Conservation (phyloP, 2,888 invertebrate genomes). For the Masnerella sp. region DNA sequence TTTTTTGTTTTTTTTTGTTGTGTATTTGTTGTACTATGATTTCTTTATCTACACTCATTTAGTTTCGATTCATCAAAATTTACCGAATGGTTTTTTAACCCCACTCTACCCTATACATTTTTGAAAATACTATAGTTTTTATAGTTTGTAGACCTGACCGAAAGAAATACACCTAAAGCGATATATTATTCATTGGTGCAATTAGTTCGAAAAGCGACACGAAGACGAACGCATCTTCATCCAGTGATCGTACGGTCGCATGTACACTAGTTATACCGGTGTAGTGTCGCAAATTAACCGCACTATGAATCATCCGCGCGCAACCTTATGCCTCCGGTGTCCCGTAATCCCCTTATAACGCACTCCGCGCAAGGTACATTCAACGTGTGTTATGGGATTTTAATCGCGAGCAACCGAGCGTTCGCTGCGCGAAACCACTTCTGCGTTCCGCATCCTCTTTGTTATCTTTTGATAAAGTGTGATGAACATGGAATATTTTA, state of each 20-base stretch:
- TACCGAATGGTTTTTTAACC: too few relatives aligned
- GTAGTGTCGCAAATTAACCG: conserved; percentile 61
- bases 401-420: conserved; percentile 63
- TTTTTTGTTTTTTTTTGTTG: too few relatives aligned
- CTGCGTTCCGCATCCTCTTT: conserved; percentile 25
- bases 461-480: conserved; percentile 26
- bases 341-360: conserved; percentile 60
- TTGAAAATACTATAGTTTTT: too few relatives aligned
- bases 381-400: conserved; percentile 66
- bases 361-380: conserved; percentile 56
- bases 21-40: too few relatives aligned
- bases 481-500: conserved; percentile 5
- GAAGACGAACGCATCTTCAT: conserved; percentile 59
- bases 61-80: too few relatives aligned
- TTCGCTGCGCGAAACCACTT: conserved; percentile 47
- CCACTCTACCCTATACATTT: too few relatives aligned
- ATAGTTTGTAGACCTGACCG: too few relatives aligned
- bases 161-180: conserved; percentile 46
- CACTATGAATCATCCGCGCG: conserved; percentile 61
- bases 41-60: too few relatives aligned
- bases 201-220: conserved; percentile 58
- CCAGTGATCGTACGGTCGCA: conserved; percentile 38
- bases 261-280: conserved; percentile 44
- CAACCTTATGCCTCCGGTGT: conserved; percentile 60
- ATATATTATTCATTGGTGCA: conserved; percentile 51